A percentile compares a stretch with the other conserved stretches of the same genome.
Conservation (phyloP, 2,797 vertebrate species). For the Xyrichtys novacula region DNA sequence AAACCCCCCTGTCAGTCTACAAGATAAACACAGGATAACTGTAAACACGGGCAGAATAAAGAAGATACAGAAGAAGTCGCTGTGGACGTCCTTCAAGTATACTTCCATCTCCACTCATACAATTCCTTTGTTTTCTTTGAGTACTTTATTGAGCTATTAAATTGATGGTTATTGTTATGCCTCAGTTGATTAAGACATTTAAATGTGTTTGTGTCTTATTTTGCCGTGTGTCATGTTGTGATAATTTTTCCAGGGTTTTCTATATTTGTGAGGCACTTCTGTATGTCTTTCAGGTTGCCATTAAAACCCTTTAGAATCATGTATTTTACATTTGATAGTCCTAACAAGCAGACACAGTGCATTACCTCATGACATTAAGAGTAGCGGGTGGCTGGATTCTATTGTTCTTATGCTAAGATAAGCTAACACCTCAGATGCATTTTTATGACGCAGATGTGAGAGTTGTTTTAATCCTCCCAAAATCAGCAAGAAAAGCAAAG, state of each 20-base stretch:
- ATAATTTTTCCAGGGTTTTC: too few species aligned
- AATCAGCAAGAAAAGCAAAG: not conserved
- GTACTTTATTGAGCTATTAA: not conserved
- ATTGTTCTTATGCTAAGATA: not conserved
- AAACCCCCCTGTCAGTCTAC: slow-evolving; percentile 28
- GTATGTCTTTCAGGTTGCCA: too few species aligned
- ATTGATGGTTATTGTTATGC: not conserved
- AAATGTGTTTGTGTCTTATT: too few species aligned
- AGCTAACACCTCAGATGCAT: not conserved
- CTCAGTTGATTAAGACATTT: not conserved
- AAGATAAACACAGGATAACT: slow-evolving; percentile 36
- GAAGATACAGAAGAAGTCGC: slow-evolving; percentile 11
- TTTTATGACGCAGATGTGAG: too few species aligned
- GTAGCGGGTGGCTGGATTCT: too few species aligned
- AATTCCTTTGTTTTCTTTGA: not conserved
- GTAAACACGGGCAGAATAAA: slow-evolving; percentile 26
- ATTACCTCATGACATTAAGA: not conserved
- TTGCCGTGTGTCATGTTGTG: too few species aligned
- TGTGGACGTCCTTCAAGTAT: not conserved
- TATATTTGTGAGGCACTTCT: too few species aligned
- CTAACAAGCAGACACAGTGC: not conserved
- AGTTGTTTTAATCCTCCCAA: not conserved
- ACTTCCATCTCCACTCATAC: not conserved
- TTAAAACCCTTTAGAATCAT: not conserved
- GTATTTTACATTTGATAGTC: not conserved